Conservation (phyloP, 53 echinoderm and acorn worm genomes). For the Holothuria scabra region DNA sequence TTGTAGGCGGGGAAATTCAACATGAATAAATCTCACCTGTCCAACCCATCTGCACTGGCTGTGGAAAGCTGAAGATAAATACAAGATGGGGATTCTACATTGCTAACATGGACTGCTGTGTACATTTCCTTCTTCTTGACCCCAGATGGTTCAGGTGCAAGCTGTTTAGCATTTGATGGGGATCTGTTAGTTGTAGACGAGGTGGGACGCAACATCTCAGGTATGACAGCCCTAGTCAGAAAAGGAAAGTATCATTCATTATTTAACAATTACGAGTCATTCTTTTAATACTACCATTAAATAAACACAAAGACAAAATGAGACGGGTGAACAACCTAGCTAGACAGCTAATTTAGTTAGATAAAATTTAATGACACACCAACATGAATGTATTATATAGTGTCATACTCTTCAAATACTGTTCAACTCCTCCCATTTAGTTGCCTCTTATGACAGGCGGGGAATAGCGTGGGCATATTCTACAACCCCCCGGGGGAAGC, state of each 20-base stretch:
- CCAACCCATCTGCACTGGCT: constrained; percentile 84
- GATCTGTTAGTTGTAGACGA: neutral
- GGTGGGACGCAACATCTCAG: constrained; percentile 24
- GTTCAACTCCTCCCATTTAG: too few species aligned
- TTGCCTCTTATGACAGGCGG: too few species aligned
- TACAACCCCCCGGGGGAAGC: too few species aligned
- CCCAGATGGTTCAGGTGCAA: neutral
- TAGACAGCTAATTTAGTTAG: too few species aligned
- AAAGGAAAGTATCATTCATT: too few species aligned
- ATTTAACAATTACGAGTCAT: neutral
- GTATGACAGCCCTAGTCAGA: constrained; percentile 6
- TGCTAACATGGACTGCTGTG: constrained; percentile 85
- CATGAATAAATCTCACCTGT: constrained; percentile 76
- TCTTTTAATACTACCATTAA: neutral
- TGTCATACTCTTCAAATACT: too few species aligned
- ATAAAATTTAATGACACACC: too few species aligned
- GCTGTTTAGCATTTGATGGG: neutral
- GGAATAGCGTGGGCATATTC: too few species aligned
- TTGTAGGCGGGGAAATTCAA: too few species aligned
- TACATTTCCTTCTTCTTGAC: constrained; percentile 50
- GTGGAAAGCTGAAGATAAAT: constrained; percentile 89
- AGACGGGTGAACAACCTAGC: too few species aligned
- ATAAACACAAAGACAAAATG: too few species aligned
- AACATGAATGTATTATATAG: too few species aligned
- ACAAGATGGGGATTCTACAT: constrained; percentile 88